Evolutionary conservation across 2,113 vertebrate species (phyloP).

Genomic region (Felis chaus): DNA sequence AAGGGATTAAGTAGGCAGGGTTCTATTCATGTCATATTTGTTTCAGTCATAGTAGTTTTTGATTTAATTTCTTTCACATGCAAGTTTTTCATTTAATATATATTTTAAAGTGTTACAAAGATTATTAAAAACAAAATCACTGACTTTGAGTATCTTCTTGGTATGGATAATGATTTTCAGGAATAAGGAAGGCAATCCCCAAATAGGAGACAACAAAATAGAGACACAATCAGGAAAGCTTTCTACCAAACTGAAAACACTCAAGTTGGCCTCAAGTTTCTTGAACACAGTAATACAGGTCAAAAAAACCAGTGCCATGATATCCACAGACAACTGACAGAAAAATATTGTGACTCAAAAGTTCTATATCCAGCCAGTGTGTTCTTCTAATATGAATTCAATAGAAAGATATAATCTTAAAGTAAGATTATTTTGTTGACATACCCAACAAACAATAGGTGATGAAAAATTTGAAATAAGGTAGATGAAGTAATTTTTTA

Average conservation of each 20-base stretch:
- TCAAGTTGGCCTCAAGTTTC: background rate
- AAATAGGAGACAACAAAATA: background rate
- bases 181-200: background rate
- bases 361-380: background rate
- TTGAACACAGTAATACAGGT: background rate
- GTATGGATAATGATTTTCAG: background rate
- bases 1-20: rapidly evolving
- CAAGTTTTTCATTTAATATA: background rate
- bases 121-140: background rate
- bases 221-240: background rate
- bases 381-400: background rate
- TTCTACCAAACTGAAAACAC: background rate
- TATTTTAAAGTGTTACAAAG: background rate
- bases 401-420: background rate
- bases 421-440: background rate
- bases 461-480: background rate
- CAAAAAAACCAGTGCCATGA: background rate
- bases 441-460: background rate
- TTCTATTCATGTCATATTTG: background rate
- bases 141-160: background rate
- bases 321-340: background rate
- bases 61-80: background rate
- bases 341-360: background rate
- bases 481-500: background rate
- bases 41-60: background rate